Evolutionary conservation across 2,797 vertebrate genomes (phyloP).

Genomic region (Darevskia nairensis): DNA sequence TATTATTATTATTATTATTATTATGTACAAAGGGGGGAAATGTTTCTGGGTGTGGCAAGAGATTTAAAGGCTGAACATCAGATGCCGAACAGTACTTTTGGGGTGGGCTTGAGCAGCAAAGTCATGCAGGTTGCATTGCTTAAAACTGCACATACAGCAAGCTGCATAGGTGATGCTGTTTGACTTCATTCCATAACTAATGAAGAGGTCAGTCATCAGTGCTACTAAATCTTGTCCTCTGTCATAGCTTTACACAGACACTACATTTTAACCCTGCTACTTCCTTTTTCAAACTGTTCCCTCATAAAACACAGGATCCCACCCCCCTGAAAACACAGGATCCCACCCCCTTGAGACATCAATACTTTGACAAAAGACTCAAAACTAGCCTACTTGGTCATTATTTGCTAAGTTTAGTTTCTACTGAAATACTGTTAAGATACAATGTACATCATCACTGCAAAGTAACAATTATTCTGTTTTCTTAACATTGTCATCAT

Average conservation of each 20-base stretch:
- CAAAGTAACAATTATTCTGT: not conserved
- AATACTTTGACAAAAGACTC: not conserved
- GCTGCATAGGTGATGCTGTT: not conserved
- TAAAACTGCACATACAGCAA: fast-evolving
- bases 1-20: not conserved
- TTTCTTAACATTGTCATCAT: not conserved
- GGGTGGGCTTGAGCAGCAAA: not conserved
- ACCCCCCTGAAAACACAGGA: not conserved
- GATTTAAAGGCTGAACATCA: slow-evolving; percentile 3
- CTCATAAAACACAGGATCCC: not conserved
- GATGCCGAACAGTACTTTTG: not conserved
- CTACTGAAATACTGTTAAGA: not conserved
- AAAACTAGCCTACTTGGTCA: not conserved
- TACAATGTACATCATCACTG: not conserved
- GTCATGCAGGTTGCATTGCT: fast-evolving
- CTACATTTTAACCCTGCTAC: not conserved
- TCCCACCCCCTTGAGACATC: not conserved
- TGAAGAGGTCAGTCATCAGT: not conserved
- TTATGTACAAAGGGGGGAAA: not conserved
- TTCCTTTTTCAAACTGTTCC: not conserved
- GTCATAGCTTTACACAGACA: not conserved
- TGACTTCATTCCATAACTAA: slow-evolving; percentile 17
- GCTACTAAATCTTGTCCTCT: not conserved
- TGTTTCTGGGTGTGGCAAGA: not conserved
- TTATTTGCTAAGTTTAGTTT: not conserved